Base-by-base conservation (phyloP, 2,113 vertebrate species). In the Leptosomus discolor region DNA sequence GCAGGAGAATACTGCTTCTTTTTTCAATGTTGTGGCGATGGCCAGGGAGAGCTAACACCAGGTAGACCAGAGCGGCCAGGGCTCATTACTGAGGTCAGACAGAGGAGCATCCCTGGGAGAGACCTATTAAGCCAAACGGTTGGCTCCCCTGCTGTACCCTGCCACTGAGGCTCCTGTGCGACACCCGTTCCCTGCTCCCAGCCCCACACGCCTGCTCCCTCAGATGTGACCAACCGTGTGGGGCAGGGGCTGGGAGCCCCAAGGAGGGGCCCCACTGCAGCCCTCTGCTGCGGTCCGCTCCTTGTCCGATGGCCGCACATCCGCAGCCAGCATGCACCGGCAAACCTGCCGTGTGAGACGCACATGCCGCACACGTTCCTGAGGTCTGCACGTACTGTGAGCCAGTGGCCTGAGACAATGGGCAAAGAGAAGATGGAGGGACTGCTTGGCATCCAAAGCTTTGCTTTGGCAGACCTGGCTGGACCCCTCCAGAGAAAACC, bases 251-350 rank as follows among this genome's bases (percentile, higher is more conserved):
- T 41, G 60, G 30, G 29, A n/a, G 20, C 9, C 21, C 37, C 22
- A 17, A 12, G n/a, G 51, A 60, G 13, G 21, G 22, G 53, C 9
- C 50, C 32, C 36, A 20, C 34, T 13, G 26, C 63, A 69, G 19
- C 6, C 24, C 50, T 37, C 27, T 34, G 67, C 54, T 80, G 41
- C 0, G 1, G 37, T 23, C 17, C 22, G 11, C 23, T 61, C 36
- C 34, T 61, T 30, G 26, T 21, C 48, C 0, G 5, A 5, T 21
- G 37, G 43, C 39, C 0, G 0, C 22, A 56, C 1, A 3, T 7
- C 26, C 2, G 2, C 5, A 15, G 30, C 60, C 86, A 54, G 43
- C 17, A 18, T 1, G 15, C 4, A 20, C 1, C 6, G 37, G 50
- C 53, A 92, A 64, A 65, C 29, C 19, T 45, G 8, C 4, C 2